phyloP scores from a whole-genome alignment of 2,113 vertebrate species.

The Nesoenas mayeri region DNA sequence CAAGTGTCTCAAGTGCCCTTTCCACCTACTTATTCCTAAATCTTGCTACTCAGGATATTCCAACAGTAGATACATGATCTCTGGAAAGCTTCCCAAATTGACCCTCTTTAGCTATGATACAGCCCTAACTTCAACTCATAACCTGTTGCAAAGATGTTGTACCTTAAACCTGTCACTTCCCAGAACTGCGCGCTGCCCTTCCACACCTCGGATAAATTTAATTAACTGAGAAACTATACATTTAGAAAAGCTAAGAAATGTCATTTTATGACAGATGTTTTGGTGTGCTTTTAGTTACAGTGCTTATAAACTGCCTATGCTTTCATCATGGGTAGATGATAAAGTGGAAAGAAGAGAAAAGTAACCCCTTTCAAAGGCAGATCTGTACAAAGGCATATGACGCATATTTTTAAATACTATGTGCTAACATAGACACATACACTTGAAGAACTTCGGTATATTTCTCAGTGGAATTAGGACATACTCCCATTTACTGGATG shows the following conservation, averaged over 20 bases:
- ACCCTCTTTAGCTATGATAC: background rate
- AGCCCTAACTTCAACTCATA: background rate
- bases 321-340: background rate
- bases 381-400: background rate
- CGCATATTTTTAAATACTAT: background rate
- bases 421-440: background rate
- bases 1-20: background rate
- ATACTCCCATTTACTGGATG: background rate
- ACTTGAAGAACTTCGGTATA: background rate
- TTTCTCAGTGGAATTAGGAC: background rate
- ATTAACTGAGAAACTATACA: background rate
- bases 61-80: background rate
- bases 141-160: background rate
- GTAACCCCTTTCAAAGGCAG: background rate
- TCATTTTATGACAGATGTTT: background rate
- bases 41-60: background rate
- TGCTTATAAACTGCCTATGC: background rate
- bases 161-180: background rate
- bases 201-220: background rate
- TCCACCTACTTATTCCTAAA: background rate
- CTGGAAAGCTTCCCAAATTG: background rate
- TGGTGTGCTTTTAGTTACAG: background rate
- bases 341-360: background rate
- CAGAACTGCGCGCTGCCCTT: background rate
- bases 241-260: background rate